These are phyloP conservation scores for Didymodactylos carnosus DNA, from an alignment of 2,888 invertebrate species.

Conservation along the genomic window DNA sequence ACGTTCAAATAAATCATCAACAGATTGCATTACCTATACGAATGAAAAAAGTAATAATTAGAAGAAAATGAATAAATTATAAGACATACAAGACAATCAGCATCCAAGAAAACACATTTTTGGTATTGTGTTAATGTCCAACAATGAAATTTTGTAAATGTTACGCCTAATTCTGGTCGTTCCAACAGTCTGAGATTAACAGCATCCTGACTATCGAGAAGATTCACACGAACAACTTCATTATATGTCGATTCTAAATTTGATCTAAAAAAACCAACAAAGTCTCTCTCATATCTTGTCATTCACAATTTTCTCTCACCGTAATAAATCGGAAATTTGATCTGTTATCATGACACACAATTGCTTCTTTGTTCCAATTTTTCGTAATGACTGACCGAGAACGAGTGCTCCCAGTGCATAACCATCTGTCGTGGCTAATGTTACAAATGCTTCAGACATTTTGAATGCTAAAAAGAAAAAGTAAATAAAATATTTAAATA, in stretches of 20 bases:
- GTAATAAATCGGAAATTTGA: slow-evolving; percentile 5
- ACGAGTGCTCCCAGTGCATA: slow-evolving; percentile 88
- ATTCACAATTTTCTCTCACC: slow-evolving; percentile 35
- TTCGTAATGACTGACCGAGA: slow-evolving; percentile 67
- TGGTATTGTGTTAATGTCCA: slow-evolving; percentile 86
- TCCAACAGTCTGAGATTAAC: slow-evolving; percentile 68
- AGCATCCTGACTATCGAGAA: slow-evolving; percentile 76
- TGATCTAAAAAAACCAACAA: slow-evolving; percentile 40
- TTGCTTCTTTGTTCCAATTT: slow-evolving; percentile 57
- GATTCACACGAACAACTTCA: slow-evolving; percentile 69
- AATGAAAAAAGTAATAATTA: too few species aligned
- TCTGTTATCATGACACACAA: slow-evolving; percentile 65
- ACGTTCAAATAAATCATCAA: slow-evolving; percentile 84
- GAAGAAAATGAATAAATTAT: too few species aligned
- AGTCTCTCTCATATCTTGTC: slow-evolving; percentile 14
- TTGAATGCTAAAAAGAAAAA: too few species aligned
- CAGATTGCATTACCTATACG: too few species aligned
- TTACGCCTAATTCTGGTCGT: slow-evolving; percentile 84
- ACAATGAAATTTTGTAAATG: slow-evolving; percentile 94
- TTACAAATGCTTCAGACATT: slow-evolving; percentile 10
- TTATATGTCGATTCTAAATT: slow-evolving; percentile 61
- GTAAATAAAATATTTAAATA: too few species aligned
- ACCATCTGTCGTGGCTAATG: slow-evolving; percentile 84
- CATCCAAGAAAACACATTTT: slow-evolving; percentile 93
- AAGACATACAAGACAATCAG: slow-evolving; percentile 51